Base-by-base conservation (phyloP, 2,888 invertebrate genomes). In the Pristionchus fissidentatus region DNA sequence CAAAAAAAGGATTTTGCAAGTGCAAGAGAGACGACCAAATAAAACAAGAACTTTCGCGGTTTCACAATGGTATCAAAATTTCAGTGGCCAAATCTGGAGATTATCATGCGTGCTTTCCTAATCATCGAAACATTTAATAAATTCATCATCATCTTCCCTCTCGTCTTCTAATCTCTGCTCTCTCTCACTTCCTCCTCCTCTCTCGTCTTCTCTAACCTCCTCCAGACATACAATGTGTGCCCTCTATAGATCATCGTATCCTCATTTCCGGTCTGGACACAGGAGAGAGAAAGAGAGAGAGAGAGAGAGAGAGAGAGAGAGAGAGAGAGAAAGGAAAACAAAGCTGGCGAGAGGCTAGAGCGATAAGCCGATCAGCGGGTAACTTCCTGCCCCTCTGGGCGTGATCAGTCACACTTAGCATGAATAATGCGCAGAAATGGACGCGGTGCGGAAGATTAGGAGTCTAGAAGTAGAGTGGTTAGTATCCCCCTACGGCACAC, bases 321-420 rank as follows among this genome's bases (percentile, higher is more conserved):
- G 46, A 43, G 49, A 7, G 38, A 82, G 29, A 26, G 55, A 77
- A 60, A 77, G 60, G 49, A 60, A 35, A 62, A 29, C 13, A 29
- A 62, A 62, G n/a, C 26, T 15, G 62, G 13, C 35, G 29, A 22
- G 78, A 13, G 32, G n/a, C 10, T 19, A 38, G 10, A n/a, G 57
- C n/a, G 46, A 41, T 79, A 79, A 79, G 79, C 38, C 38, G 60
- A 60, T 57, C 55, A 79, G 19, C 38, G 62, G 29, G 57, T 32
- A 79, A 79, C 75, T 77, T 7, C 22, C 35, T 32, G 41, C 13
- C 41, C 46, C 49, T 49, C 7, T 26, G 19, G 49, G 46, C 22
- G 22, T 15, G 19, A 35, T 43, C 41, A 15, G 29, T 49, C 75
- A 32, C 32, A 75, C n/a, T n/a, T n/a, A n/a, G n/a, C n/a, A n/a